Base-by-base conservation (phyloP, 2,113 vertebrate genomes). In the Pholis gunnellus region DNA sequence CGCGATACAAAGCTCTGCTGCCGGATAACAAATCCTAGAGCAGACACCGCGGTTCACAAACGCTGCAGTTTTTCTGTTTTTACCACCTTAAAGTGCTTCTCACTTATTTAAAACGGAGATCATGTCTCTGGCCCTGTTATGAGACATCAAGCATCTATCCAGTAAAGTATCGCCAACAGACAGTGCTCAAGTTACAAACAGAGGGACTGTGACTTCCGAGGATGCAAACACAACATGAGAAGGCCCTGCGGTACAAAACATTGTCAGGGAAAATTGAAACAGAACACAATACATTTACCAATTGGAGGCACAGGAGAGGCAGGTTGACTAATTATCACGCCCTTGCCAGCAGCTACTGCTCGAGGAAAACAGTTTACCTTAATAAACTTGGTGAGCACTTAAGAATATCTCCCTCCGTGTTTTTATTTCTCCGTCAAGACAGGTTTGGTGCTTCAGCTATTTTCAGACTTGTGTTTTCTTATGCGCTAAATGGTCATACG, bases 201-300 rank as follows among this genome's bases (percentile, higher is more conserved):
- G 72, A 75, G 44, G 72, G 71, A 79, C 82, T 38, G 76, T 20
- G 85, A 84, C 84, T 86, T 87, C 79, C 18, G 14, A 75, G 66
- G 75, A 90, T 87, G 68, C 69, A 59, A 92, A 84, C 78, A 87
- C 77, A 88, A 87, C 80, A 84, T 3, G 85, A 92, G 89, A 87
- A 27, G 86, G 57, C 36, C 36, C 88, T 31, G 67, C 0, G 34
- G 85, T 78, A 90, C 81, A 92, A 88, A 90, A 79, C 84, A 54
- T 71, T 80, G 85, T 90, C 91, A 90, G 91, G 76, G 79, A 88
- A 92, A 92, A 89, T 50, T 56, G 78, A 93, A 93, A 81, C 66
- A 42, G 72, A 84, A 71, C 27, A 48, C 27, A 27, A 75, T 75
- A 56, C 72, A 78, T 89, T 88, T 89, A 74, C 36, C 66, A 42